Conservation (phyloP, 2,888 invertebrate species). For the Deilephila elpenor region DNA sequence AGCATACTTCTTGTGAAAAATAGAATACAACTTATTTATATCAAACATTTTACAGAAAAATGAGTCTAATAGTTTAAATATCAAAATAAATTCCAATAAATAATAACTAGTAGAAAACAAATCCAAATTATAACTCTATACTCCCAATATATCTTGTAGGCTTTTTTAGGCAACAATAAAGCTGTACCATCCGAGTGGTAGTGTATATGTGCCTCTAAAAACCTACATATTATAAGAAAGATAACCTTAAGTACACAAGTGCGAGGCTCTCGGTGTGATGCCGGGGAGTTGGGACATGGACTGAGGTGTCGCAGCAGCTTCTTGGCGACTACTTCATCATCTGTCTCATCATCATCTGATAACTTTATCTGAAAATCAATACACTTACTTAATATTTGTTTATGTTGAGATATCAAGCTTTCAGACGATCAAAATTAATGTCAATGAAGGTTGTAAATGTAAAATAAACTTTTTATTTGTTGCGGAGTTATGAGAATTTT, state of each 20-base stretch:
- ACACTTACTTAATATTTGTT: neutral
- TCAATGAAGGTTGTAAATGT: too few species aligned
- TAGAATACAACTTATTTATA: too few species aligned
- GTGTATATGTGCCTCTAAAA: neutral
- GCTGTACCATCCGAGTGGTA: neutral
- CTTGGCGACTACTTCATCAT: conserved; percentile 72
- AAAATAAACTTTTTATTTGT: too few species aligned
- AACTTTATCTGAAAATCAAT: conserved; percentile 63
- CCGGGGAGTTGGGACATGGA: conserved; percentile 78
- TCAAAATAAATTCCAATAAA: too few species aligned
- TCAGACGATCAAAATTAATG: too few species aligned
- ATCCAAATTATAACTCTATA: too few species aligned
- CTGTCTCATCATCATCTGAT: conserved; percentile 79
- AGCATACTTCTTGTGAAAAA: too few species aligned
- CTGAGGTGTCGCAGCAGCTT: conserved; percentile 70
- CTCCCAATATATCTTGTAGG: neutral
- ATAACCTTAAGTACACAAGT: conserved; percentile 90
- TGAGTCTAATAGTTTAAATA: too few species aligned
- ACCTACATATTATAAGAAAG: conserved; percentile 2
- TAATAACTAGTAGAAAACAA: too few species aligned
- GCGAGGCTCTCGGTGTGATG: conserved; percentile 90
- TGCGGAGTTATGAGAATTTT: too few species aligned
- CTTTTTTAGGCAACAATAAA: conserved; percentile 11
- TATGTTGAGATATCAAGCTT: too few species aligned
- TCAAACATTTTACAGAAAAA: too few species aligned